Conservation (phyloP, 2,888 invertebrate genomes). For the Incurvaria masculella region DNA sequence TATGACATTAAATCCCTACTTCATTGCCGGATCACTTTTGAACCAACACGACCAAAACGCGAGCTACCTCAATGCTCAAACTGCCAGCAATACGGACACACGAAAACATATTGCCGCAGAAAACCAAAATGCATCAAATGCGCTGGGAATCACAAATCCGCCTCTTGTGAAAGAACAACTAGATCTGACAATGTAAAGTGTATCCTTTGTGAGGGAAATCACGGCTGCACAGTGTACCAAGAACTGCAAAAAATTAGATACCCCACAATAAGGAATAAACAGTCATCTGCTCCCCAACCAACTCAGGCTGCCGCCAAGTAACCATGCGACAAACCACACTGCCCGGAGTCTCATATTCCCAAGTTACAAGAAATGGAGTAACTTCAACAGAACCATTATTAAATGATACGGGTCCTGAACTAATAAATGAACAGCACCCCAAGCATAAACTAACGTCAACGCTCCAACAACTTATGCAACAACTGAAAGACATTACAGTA, state of each 20-base stretch:
- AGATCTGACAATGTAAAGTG: conserved; percentile 17
- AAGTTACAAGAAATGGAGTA: too few relatives aligned
- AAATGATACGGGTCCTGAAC: too few relatives aligned
- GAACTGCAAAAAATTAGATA: conserved; percentile 13
- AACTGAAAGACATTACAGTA: background rate
- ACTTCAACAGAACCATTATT: too few relatives aligned
- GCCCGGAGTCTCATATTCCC: too few relatives aligned
- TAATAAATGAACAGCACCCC: background rate
- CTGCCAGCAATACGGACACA: conserved; percentile 19
- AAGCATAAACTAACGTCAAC: background rate
- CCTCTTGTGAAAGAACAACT: conserved; percentile 11
- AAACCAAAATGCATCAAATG: conserved; percentile 18
- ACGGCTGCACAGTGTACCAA: conserved; percentile 14
- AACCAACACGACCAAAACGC: conserved; percentile 16
- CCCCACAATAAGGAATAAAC: background rate
- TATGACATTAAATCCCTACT: background rate
- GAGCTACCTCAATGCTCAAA: conserved; percentile 17
- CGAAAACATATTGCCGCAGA: conserved; percentile 14
- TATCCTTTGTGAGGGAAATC: conserved; percentile 17
- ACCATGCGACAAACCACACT: too few relatives aligned
- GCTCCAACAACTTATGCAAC: background rate
- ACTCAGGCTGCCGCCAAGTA: too few relatives aligned
- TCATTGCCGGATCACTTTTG: conserved; percentile 6
- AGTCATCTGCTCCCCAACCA: too few relatives aligned
- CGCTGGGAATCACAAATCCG: conserved; percentile 11